Evolutionary conservation across 2,797 vertebrate genomes (phyloP).

Genomic region (Protosalanx chinensis): DNA sequence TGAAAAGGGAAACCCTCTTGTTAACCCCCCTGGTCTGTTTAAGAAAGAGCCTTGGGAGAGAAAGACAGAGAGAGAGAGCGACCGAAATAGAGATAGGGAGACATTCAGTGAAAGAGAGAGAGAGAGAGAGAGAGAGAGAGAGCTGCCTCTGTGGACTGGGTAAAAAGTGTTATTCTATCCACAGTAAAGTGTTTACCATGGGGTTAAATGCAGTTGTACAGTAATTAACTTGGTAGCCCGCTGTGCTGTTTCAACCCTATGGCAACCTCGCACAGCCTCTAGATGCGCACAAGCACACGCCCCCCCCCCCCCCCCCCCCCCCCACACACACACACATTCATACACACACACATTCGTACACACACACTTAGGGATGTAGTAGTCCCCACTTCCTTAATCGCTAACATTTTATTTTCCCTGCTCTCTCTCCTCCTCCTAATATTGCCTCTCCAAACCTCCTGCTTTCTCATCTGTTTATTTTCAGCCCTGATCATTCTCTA

Average conservation of each 20-base stretch:
- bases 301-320: too few species aligned
- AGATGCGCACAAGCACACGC: background rate
- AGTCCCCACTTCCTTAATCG: background rate
- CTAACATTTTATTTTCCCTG: background rate
- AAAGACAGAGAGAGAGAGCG: background rate
- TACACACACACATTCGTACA: too few species aligned
- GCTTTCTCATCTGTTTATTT: slow-evolving; percentile 11
- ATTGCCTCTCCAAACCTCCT: too few species aligned
- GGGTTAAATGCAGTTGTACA: too few species aligned
- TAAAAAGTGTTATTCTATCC: too few species aligned
- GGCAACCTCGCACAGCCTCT: background rate
- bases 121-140: slow-evolving; percentile 10
- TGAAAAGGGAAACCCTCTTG: too few species aligned
- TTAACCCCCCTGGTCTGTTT: too few species aligned
- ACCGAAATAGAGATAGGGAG: background rate
- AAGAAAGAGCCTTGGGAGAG: background rate
- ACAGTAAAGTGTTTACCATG: too few species aligned
- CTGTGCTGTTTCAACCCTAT: background rate
- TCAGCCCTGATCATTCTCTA: slow-evolving; percentile 18
- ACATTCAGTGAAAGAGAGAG: background rate
- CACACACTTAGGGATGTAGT: background rate
- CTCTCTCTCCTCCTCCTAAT: slow-evolving; percentile 4
- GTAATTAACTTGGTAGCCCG: background rate
- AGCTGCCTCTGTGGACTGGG: background rate
- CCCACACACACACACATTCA: background rate